These are phyloP conservation scores for Hydractinia symbiolongicarpus DNA, from an alignment of 30 jellyfish, hydroid and myxozoan genomes.

Conservation along the genomic window DNA sequence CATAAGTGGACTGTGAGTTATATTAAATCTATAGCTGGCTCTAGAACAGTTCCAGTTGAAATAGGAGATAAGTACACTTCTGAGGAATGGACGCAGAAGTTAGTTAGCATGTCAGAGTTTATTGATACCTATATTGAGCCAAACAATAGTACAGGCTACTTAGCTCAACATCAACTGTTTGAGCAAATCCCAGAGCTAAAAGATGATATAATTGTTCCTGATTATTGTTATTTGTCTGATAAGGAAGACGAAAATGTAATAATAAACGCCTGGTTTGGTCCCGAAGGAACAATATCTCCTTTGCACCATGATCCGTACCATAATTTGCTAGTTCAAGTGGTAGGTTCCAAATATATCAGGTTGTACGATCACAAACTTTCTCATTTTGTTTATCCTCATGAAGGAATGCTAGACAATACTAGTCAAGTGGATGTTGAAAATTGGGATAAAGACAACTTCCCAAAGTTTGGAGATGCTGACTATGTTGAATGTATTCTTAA, in stretches of 20 bases:
- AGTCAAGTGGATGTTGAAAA: slow-evolving; percentile 96
- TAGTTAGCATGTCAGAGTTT: slow-evolving; percentile 72
- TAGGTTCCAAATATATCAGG: slow-evolving; percentile 83
- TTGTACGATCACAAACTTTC: slow-evolving; percentile 42
- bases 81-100: slow-evolving; percentile 94
- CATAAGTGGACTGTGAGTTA: slow-evolving; percentile 73
- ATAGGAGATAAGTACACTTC: slow-evolving; percentile 93
- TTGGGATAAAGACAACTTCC: slow-evolving; percentile 56
- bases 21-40: slow-evolving; percentile 64
- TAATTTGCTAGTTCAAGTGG: slow-evolving; percentile 89
- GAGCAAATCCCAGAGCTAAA: slow-evolving; percentile 95
- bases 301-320: slow-evolving; percentile 97
- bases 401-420: slow-evolving; percentile 69
- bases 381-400: slow-evolving; percentile 70
- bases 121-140: slow-evolving; percentile 45
- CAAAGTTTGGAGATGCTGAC: slow-evolving; percentile 61
- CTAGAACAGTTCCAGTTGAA: slow-evolving; percentile 95
- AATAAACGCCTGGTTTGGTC: slow-evolving; percentile 98
- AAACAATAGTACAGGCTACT: slow-evolving; percentile 60
- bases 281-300: slow-evolving; percentile 93
- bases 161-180: slow-evolving; percentile 97
- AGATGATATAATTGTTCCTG: slow-evolving; percentile 78
- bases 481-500: slow-evolving; percentile 76
- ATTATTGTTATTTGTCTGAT: slow-evolving; percentile 78
- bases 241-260: slow-evolving; percentile 47